Evolutionary conservation across 2,113 vertebrate genomes (phyloP).

Genomic region (Corythaixoides concolor): DNA sequence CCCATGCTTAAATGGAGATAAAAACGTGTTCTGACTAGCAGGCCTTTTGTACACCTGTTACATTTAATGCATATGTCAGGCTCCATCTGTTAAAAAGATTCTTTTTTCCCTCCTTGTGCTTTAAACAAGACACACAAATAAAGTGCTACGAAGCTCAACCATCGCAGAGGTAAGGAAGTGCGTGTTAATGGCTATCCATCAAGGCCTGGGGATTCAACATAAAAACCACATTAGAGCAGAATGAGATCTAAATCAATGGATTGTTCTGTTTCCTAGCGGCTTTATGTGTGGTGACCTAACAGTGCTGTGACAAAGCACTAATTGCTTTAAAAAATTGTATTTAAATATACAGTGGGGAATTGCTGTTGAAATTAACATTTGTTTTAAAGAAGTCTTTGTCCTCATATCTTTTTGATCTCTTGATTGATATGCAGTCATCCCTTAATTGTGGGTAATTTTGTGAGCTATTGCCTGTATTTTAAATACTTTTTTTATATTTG

Average conservation of each 20-base stretch:
- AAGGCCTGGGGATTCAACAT: conserved; percentile 19
- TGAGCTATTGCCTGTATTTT: background rate
- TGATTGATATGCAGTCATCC: conserved; percentile 5
- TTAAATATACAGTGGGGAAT: background rate
- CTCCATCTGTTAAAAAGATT: conserved; percentile 12
- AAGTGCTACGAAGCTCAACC: background rate
- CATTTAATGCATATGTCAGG: background rate
- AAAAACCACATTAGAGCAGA: conserved; percentile 24
- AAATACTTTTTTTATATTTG: conserved; percentile 2
- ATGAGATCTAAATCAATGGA: conserved; percentile 28
- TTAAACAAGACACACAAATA: background rate
- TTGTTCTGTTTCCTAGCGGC: conserved; percentile 18
- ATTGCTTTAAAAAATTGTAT: conserved; percentile 8
- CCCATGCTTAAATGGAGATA: background rate
- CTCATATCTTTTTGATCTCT: conserved; percentile 21
- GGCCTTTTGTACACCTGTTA: background rate
- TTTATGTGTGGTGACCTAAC: conserved; percentile 23
- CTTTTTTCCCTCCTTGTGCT: background rate
- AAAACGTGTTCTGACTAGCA: conserved; percentile 6
- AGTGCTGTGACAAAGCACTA: background rate
- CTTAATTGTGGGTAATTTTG: background rate
- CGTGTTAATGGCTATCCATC: background rate
- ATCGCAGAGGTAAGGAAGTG: background rate
- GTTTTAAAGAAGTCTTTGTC: conserved; percentile 2
- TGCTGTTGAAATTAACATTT: background rate